Evolutionary conservation across 2,888 invertebrate species (phyloP), one percentile per base, ranked within the genome.

Genomic region (Tenthredo notha): DNA sequence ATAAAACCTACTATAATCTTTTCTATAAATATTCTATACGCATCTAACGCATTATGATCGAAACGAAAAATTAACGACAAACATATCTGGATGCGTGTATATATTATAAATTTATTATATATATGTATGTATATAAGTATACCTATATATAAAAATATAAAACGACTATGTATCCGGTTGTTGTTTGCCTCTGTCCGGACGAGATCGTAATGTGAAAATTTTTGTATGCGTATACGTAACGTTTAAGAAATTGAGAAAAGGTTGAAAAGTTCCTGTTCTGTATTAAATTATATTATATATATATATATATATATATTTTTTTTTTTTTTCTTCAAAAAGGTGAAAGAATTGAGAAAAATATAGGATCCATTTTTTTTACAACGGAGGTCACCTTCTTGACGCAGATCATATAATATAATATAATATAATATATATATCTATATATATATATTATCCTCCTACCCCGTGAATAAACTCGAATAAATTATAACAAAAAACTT

Each of bases 171-270:
- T 70, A 18, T 70, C 37, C 70, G 33, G 70, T 70, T 70, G 70
- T 70, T 70, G 70, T 70, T 70, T 70, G 33, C 15, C n/a, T 37
- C 33, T 18, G 37, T 9, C 70, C 70, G 37, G 70, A 40, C 70
- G 33, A 70, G 18, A 70, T 70, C 25, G 37, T 70, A 15, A 70
- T 70, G 33, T n/a, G 37, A 70, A 33, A 33, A 37, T 70, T 70
- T 70, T 7, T 33, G 12, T 70, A 33, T 33, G 15, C 58, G n/a
- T 21, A 21, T 40, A 9, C 0, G 40, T 10, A 2, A 1, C 3
- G 47, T 47, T 47, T 47, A 12, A 43, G 43, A 12, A 43, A 2
- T 58, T 9, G 1, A 12, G 6, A 29, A 15, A 29, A 25, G 9
- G 18, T 21, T 12, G 61, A 10, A 61, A 61, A 61, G 12, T 18